These are phyloP conservation scores for Tanypteryx hageni DNA, from an alignment of 2,888 invertebrate genomes.

Conservation along the genomic window DNA sequence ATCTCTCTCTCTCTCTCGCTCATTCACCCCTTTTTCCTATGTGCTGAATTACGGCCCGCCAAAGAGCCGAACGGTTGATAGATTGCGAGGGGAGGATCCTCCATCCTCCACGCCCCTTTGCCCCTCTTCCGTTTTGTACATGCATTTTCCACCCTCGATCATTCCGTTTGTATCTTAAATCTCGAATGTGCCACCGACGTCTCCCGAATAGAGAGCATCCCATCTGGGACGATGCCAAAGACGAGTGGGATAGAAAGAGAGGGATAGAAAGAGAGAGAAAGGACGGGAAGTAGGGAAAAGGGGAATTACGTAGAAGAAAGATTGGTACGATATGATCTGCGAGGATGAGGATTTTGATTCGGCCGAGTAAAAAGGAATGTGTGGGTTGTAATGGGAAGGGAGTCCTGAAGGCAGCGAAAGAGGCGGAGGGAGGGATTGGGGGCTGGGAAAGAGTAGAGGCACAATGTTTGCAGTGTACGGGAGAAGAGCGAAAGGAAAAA, in stretches of 20 bases:
- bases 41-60: not conserved
- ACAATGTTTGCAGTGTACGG: not conserved
- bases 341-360: not conserved
- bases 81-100: not conserved
- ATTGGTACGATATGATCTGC: not conserved
- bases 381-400: not conserved
- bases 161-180: not conserved
- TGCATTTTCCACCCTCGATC: not conserved
- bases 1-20: too few species aligned
- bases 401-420: not conserved
- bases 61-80: not conserved
- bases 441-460: not conserved
- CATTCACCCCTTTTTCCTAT: not conserved
- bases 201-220: not conserved
- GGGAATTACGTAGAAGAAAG: not conserved
- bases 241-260: not conserved
- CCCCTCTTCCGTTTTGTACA: not conserved
- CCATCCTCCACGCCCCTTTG: not conserved
- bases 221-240: conserved; percentile 10
- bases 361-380: not conserved
- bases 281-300: not conserved
- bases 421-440: not conserved
- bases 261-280: not conserved
- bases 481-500: not conserved
- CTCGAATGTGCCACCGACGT: not conserved